Base-by-base conservation (phyloP, 2,113 vertebrate species). In the Alligator sinensis region DNA sequence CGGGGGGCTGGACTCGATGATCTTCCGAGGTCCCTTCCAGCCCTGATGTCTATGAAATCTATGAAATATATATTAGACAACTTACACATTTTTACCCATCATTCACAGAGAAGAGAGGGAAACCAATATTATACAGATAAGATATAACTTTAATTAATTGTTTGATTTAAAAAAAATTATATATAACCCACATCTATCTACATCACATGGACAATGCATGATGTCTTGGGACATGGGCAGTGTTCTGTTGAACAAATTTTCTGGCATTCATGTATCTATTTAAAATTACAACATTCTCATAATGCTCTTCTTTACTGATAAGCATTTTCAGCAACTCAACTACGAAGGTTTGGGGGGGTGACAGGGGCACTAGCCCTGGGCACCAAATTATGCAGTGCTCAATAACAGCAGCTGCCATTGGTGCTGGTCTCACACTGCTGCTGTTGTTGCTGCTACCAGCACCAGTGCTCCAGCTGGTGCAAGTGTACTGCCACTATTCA, bases 301-400 rank as follows among this genome's bases (percentile, higher is more conserved):
- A 93, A 96, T 60, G n/a, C 3, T 82, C 8, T 86, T 95, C 61
- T 30, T 72, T 91, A 92, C 57, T 94, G 74, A 70, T 10, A 89
- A 21, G 74, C 9, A 14, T 82, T 77, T 89, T 64, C 30, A 92
- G 22, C 47, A 47, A 47, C 47, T 47, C 9, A 47, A 47, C 47
- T 47, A 47, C 7, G 47, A 47, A 47, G 47, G 47, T 47, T 47
- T 47, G 47, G 47, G 47, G 47, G 47, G 47, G 47, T 47, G 47
- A 47, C 47, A 47, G 47, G 47, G 47, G 47, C 47, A 47, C 47
- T 47, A 47, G 47, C 47, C 47, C 47, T 47, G 47, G 47, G 7
- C 47, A 47, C 7, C 47, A 47, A 47, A 47, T 47, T 47, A 47
- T 2, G 47, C 47, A 47, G 47, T 47, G 7, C 47, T 47, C 47